Evolutionary conservation across 1,140 invertebrate species (phyloP).

Genomic region (Ericerus pela): DNA sequence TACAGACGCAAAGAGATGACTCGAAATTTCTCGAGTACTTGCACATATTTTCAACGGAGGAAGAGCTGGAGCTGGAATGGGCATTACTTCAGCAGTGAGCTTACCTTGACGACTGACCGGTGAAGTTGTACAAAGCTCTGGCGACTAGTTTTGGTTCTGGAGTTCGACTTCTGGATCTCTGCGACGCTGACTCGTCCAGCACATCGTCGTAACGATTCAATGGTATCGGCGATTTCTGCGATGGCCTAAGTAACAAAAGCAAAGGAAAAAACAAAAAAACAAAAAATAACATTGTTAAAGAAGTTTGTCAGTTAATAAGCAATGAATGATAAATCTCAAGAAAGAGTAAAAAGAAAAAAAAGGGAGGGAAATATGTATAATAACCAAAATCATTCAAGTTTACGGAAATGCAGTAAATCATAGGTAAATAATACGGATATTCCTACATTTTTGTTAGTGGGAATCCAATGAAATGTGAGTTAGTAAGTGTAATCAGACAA

Average conservation of each 20-base stretch:
- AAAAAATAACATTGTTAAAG: constrained; percentile 8
- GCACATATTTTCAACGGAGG: no score
- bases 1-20: no score
- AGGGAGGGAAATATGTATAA: background rate
- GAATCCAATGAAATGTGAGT: no score
- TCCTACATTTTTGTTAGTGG: no score
- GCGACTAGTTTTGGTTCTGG: constrained; percentile 61
- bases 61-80: no score
- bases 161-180: constrained; percentile 40
- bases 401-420: no score
- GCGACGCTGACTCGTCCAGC: constrained; percentile 38
- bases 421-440: no score
- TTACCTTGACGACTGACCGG: constrained; percentile 58
- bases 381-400: background rate
- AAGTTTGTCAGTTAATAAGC: no score
- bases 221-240: constrained; percentile 83
- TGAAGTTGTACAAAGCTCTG: constrained; percentile 77
- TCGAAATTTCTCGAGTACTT: no score
- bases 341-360: constrained; percentile 18
- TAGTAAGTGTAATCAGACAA: no score
- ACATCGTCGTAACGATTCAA: constrained; percentile 85
- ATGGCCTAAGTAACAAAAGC: constrained; percentile 42
- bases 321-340: background rate
- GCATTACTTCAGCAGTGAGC: no score
- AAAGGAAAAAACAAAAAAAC: constrained; percentile 17